Base-by-base conservation (phyloP, 2,888 invertebrate species). In the Ophion costatus region DNA sequence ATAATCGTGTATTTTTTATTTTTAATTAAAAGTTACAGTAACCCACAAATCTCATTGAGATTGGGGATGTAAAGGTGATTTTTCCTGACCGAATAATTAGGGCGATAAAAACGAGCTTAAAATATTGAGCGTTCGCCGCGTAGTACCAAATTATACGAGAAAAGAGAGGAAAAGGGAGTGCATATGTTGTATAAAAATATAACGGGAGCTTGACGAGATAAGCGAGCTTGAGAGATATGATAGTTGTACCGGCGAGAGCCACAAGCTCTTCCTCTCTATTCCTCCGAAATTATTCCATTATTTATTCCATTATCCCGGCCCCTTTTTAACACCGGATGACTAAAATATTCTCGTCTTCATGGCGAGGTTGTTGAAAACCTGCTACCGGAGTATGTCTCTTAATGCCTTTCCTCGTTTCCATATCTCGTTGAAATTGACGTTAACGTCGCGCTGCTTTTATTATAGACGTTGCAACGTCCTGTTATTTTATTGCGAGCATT, bases 241-340 rank as follows among this genome's bases (percentile, higher is more conserved):
- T 56, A 56, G 45, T 64, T 63, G 33, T 76, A 38, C 33, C 51
- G 51, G 56, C 56, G 56, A 56, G 33, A 66, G 20, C 29, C 33
- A 0, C 66, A 20, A 77, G 77, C 38, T 67, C 67, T 42, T 59
- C 67, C 67, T 67, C 67, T 77, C 42, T 20, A 67, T 67, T 67
- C 42, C 67, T 24, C 7, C 57, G 67, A 77, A 67, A 77, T 77
- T 57, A 77, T 77, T 77, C 59, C 77, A 67, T 77, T 77, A 77
- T 77, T 67, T 77, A 77, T 77, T 77, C 67, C 67, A 67, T 77
- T 67, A 67, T 67, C 67, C 42, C 77, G 22, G 57, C 22, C 33
- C 51, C 59, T 67, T 57, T 77, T 42, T 20, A 77, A 57, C 22
- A 57, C 51, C 38, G 76, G 22, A 56, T n/a, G 57, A 77, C 24